Evolutionary conservation across 2,113 vertebrate species (phyloP), one percentile per base, ranked within the genome.

Genomic region (Antennarius striatus): DNA sequence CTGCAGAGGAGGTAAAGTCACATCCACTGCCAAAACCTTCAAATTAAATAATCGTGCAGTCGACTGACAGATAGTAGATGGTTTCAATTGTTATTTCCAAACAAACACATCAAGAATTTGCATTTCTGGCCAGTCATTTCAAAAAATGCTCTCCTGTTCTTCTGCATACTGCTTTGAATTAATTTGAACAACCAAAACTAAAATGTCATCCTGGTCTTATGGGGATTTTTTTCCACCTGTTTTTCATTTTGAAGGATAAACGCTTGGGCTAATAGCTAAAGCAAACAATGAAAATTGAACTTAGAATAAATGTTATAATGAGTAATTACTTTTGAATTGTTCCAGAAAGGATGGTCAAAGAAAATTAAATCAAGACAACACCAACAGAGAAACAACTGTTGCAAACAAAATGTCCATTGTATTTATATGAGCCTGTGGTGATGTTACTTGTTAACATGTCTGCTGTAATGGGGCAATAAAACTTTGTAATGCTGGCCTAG

Each of bases 381-480:
- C 4, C 3, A 48, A 29, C 12, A 57, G 58, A 48, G 2, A 40
- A 32, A 45, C 30, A 53, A 53, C 15, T 5, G 4, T 4, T 29
- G 8, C 12, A 9, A 47, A 67, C 64, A 73, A 15, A 55, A 59
- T 67, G 47, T 43, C 57, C 50, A 65, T 40, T 67, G 64, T 65
- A 13, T 47, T 28, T 40, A 36, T 3, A 15, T 7, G 45, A 57
- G 50, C 5, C 69, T 42, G 50, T 28, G 36, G 1, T 47, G 62
- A 65, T 68, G 69, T 13, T 6, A n/a, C 60, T 63, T 1, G 16
- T 63, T 55, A 48, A 63, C 39, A 57, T 28, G 22, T 65, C 29
- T 62, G 59, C 58, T 46, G 58, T 56, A 28, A 64, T 29, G 54
- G 17, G 53, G 45, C 63, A 42, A 58, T 75, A 39, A 70, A 63